Evolutionary conservation across 2,797 vertebrate genomes (phyloP).

Genomic region (Morelia viridis): DNA sequence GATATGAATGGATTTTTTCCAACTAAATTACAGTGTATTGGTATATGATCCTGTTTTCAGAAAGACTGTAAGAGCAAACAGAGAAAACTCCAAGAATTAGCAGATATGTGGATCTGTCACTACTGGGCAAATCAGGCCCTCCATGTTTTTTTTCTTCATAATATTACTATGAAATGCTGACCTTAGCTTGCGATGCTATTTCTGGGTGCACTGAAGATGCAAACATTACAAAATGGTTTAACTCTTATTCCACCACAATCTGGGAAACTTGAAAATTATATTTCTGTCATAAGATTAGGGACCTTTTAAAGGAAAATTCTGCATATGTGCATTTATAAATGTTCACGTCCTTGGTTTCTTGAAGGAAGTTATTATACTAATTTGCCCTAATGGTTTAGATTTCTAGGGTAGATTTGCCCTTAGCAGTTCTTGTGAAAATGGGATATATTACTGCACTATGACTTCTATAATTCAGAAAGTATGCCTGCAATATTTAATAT

Average conservation of each 20-base stretch:
- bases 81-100: neutral
- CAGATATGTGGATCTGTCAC: neutral
- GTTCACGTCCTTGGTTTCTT: neutral
- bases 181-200: neutral
- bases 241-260: neutral
- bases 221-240: neutral
- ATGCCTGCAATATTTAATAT: neutral
- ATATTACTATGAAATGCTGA: neutral
- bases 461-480: neutral
- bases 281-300: neutral
- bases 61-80: slow-evolving; percentile 1
- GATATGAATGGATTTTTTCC: slow-evolving; percentile 3
- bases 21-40: slow-evolving; percentile 18
- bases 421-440: neutral
- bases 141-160: neutral
- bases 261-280: slow-evolving; percentile 8
- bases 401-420: neutral
- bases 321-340: neutral
- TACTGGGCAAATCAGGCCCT: neutral
- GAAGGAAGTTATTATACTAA: neutral
- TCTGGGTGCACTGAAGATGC: neutral
- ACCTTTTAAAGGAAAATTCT: neutral
- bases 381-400: neutral
- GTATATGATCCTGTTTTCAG: slow-evolving; percentile 12
- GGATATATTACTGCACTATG: neutral